Evolutionary conservation across 2,888 invertebrate genomes (phyloP), one percentile per base, ranked within the genome.

Genomic region (Oscheius sp.): DNA sequence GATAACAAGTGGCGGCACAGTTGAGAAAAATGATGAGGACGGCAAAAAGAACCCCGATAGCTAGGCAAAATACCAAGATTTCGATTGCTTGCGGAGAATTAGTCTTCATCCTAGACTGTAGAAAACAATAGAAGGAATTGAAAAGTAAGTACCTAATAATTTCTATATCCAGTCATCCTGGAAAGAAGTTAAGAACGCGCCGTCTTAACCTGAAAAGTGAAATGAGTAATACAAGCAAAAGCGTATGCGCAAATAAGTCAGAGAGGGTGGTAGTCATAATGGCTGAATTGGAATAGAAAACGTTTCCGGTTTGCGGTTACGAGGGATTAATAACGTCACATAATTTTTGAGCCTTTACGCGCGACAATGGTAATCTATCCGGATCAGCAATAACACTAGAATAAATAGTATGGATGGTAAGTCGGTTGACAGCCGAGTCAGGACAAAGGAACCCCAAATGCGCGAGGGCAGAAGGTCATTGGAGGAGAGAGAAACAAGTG

Each of bases 401-500:
- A 53, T 21, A 49, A 49, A 35, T 9, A 35, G 9, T 12, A 43
- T 61, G 55, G 55, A 55, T 55, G 6, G 21, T 61, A 43, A 43
- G n/a, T 61, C 29, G 13, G 21, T 61, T 13, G 18, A 43, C 46
- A 66, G 66, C 35, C 35, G 5, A 9, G 3, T 35, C 35, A 35
- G 49, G 66, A 52, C 55, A 43, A 61, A 43, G 13, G 43, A 18
- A 43, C 27, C 58, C 35, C 35, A 35, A 13, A 27, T 58, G 58
- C 58, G 58, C 61, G 66, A 52, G 46, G 25, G 23, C 27, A n/a
- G 64, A 64, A 49, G 66, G 52, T 52, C 63, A 63, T n/a, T 18
- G 58, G 66, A 66, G 66, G 66, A 23, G 52, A 49, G 29, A 66
- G 66, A 52, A 66, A 66, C 66, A 66, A 66, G 66, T 66, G 66